Evolutionary conservation across 2,797 vertebrate species (phyloP).

Genomic region (Meda fulgida): DNA sequence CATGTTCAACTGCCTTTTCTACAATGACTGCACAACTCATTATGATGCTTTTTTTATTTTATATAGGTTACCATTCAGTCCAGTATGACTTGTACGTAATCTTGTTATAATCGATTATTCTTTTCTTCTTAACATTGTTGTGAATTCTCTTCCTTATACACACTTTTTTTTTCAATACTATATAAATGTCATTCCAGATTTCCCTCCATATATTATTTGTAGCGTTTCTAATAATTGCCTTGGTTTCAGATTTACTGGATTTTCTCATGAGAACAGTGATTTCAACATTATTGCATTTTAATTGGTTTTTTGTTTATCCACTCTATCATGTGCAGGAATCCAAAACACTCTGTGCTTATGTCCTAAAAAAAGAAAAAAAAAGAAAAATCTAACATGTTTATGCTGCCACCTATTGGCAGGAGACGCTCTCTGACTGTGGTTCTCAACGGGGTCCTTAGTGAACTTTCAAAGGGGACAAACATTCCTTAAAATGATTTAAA

Average conservation of each 20-base stretch:
- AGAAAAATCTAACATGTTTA: not conserved
- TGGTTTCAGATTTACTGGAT: too few relatives aligned
- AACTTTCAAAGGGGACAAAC: not conserved
- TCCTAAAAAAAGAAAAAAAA: not conserved
- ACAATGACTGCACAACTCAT: not conserved
- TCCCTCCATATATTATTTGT: not conserved
- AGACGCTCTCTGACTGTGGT: not conserved
- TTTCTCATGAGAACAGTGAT: too few relatives aligned
- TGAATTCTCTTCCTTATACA: not conserved
- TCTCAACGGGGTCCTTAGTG: not conserved
- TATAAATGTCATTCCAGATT: not conserved
- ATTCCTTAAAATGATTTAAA: not conserved
- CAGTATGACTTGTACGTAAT: not conserved
- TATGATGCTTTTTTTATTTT: not conserved
- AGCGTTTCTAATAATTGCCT: not conserved
- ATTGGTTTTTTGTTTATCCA: too few relatives aligned
- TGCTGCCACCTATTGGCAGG: conserved; percentile 25
- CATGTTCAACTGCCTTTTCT: not conserved
- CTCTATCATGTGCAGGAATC: too few relatives aligned
- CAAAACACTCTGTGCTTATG: not conserved
- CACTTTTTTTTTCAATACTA: not conserved
- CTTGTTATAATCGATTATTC: not conserved
- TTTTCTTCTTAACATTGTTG: not conserved
- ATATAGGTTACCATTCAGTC: not conserved
- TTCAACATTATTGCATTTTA: too few relatives aligned